These are phyloP conservation scores for Thalassoma bifasciatum DNA, from an alignment of 2,113 vertebrate species.

Conservation along the genomic window DNA sequence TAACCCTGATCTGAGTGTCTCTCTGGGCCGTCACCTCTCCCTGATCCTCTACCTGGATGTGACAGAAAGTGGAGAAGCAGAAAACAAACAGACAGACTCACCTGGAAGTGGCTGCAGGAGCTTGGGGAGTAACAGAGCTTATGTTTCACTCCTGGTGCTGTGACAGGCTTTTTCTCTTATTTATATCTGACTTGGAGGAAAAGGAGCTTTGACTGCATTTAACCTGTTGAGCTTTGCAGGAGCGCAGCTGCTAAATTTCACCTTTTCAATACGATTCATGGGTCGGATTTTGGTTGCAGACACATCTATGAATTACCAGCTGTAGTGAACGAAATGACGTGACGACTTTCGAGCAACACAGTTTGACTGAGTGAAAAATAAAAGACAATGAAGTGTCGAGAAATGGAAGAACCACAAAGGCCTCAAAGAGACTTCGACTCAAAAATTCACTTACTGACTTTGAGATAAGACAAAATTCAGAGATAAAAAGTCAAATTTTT, in stretches of 20 bases:
- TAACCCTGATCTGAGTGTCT: constrained; percentile 79
- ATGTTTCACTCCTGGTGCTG: constrained; percentile 36
- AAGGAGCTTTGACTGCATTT: background rate
- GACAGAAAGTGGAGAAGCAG: constrained; percentile 62
- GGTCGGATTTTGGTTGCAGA: no score
- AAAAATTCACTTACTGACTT: no score
- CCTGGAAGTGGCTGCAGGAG: constrained; percentile 59
- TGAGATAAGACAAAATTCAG: no score
- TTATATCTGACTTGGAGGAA: background rate
- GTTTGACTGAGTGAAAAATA: no score
- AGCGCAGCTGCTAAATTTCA: background rate
- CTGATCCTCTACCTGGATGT: constrained; percentile 72
- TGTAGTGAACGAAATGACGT: no score
- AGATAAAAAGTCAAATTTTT: no score
- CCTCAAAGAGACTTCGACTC: no score
- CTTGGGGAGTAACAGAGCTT: constrained; percentile 11
- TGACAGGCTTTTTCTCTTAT: background rate
- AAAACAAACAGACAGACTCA: constrained; percentile 36
- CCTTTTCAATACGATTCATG: no score
- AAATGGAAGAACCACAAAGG: no score
- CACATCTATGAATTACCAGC: no score
- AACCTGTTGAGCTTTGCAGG: constrained; percentile 37
- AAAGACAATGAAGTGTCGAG: no score
- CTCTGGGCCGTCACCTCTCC: constrained; percentile 44
- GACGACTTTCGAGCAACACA: no score